Percentiles rank a stretch among this genome's conserved stretches.
These are phyloP conservation scores for Trichomycterus rosablanca DNA, from an alignment of 2,113 vertebrate species.

Conservation along the genomic window DNA sequence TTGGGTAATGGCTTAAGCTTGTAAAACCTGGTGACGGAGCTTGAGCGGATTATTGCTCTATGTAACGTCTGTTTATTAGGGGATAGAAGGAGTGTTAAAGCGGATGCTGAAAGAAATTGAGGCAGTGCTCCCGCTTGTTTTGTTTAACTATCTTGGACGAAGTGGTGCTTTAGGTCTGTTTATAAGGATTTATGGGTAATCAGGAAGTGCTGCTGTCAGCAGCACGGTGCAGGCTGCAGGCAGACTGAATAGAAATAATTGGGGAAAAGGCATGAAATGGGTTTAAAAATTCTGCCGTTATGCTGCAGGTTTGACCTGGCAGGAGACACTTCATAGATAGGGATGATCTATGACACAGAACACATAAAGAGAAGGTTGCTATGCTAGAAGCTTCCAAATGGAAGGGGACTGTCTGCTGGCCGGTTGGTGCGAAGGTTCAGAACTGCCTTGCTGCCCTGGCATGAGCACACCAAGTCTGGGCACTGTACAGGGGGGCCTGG, in stretches of 20 bases:
- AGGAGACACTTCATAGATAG: neutral
- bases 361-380: constrained; percentile 17
- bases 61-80: constrained; percentile 39
- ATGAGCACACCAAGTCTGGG: constrained; percentile 22
- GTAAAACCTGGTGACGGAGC: constrained; percentile 10
- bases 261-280: neutral
- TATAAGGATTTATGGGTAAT: constrained; percentile 35
- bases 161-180: constrained; percentile 27
- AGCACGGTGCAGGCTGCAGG: neutral
- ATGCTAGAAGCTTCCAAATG: constrained; percentile 43
- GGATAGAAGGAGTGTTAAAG: constrained; percentile 21
- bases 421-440: constrained; percentile 20
- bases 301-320: constrained; percentile 16
- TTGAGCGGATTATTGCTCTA: constrained; percentile 32
- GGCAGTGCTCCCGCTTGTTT: neutral
- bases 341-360: constrained; percentile 17
- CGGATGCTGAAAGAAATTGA: constrained; percentile 3
- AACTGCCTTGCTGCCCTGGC: constrained; percentile 35
- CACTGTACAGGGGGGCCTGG: constrained; percentile 34
- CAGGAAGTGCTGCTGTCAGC: constrained; percentile 24
- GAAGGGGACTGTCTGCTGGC: constrained; percentile 36
- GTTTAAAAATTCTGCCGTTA: constrained; percentile 5
- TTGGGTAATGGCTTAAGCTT: constrained; percentile 23
- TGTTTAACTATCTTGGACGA: constrained; percentile 22
- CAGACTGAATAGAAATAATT: constrained; percentile 5